These are phyloP conservation scores for Lycia hirtaria DNA, from an alignment of 2,888 invertebrate genomes.

Conservation along the genomic window DNA sequence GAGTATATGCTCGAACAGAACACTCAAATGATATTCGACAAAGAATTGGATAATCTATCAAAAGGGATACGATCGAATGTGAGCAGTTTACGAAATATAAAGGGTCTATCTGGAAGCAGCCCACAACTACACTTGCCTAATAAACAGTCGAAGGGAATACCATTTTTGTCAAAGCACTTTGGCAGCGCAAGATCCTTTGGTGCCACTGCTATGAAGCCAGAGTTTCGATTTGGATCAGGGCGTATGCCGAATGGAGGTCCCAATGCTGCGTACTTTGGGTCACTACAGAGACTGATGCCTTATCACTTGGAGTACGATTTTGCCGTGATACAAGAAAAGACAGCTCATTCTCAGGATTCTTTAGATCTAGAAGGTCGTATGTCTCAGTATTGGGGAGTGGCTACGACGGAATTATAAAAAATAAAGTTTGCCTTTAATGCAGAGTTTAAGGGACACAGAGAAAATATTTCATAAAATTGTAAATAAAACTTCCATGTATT, in stretches of 20 bases:
- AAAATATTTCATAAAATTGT: conserved; percentile 47
- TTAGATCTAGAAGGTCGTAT: conserved; percentile 92
- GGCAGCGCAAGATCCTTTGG: conserved; percentile 93
- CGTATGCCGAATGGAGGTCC: conserved; percentile 90
- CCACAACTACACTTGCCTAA: conserved; percentile 86
- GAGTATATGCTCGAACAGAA: conserved; percentile 97
- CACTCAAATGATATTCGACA: conserved; percentile 94
- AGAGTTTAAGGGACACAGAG: conserved; percentile 65
- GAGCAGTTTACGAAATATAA: conserved; percentile 83
- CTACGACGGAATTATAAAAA: conserved; percentile 93
- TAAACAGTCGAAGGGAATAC: conserved; percentile 73
- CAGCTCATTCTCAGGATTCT: conserved; percentile 88
- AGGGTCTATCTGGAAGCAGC: conserved; percentile 89
- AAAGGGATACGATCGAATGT: conserved; percentile 85
- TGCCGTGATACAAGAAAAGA: conserved; percentile 92
- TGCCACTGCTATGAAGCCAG: conserved; percentile 85
- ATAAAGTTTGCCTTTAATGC: conserved; percentile 58
- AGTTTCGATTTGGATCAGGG: conserved; percentile 85
- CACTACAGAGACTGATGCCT: conserved; percentile 93
- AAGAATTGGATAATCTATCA: conserved; percentile 92
- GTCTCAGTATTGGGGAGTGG: conserved; percentile 96
- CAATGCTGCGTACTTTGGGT: conserved; percentile 95
- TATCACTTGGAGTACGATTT: conserved; percentile 93
- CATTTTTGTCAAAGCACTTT: conserved; percentile 90
- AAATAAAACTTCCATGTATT: conserved; percentile 76